Conservation (phyloP, 1,140 invertebrate species). For the Linepithema humile region DNA sequence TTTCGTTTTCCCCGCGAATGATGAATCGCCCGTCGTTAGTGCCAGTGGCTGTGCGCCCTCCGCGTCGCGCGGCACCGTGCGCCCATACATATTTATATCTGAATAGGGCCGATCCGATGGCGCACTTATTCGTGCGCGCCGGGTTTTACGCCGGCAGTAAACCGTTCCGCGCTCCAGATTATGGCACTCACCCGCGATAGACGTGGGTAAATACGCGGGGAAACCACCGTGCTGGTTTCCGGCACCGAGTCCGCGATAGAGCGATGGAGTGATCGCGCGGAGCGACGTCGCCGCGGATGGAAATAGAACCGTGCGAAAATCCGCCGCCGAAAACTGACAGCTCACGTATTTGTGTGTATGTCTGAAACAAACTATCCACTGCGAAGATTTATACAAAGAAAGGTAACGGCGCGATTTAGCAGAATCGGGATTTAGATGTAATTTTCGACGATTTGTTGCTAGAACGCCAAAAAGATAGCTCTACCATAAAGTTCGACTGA, state of each 20-base stretch:
- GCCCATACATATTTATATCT: conserved; percentile 34
- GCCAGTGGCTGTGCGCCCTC: conserved; percentile 24
- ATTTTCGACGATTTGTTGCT: too few species aligned
- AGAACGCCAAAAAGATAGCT: too few species aligned
- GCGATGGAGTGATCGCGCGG: background rate
- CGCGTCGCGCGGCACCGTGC: background rate
- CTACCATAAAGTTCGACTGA: too few species aligned
- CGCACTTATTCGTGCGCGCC: conserved; percentile 36
- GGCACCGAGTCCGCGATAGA: background rate
- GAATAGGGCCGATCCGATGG: conserved; percentile 28
- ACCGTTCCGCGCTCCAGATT: conserved; percentile 40
- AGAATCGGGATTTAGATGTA: too few species aligned
- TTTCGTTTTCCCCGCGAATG: conserved; percentile 67
- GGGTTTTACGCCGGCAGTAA: conserved; percentile 61
- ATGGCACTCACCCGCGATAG: conserved; percentile 10
- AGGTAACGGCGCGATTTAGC: too few species aligned
- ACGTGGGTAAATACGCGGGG: conserved; percentile 39
- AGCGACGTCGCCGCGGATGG: conserved; percentile 14
- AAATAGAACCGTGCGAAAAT: conserved; percentile 55
- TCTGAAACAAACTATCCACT: background rate
- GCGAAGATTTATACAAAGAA: background rate
- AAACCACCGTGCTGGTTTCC: conserved; percentile 43
- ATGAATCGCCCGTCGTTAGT: conserved; percentile 74
- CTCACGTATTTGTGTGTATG: background rate
- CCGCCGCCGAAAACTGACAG: background rate